Base-by-base conservation (phyloP, 2,888 invertebrate species). In the Camptogramma bilineatum region DNA sequence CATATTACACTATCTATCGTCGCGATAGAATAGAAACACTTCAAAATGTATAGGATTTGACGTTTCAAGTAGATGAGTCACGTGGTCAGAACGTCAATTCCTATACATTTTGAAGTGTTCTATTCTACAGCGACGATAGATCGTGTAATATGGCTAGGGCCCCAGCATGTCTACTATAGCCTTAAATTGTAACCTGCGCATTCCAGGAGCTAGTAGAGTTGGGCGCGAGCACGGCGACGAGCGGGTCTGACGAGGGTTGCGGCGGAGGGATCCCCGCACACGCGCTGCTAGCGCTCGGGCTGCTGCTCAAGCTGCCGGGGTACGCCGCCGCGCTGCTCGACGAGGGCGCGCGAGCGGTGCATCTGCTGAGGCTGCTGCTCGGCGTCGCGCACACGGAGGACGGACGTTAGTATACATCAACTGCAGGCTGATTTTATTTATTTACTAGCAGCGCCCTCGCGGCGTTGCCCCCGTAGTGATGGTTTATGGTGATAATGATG, bases 331-430 rank as follows among this genome's bases (percentile, higher is more conserved):
- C 98, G 48, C 87, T 99, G 69, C 93, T 99, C 24, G 95, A 95
- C 73, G 97, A 97, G 84, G 96, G 97, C 76, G 95, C 97, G 72
- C 95, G 96, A 69, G 98, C 98, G 0, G 96, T 97, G 78, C 97
- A 97, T 82, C 94, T 99, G 68, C 91, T 99, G 70, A 93, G 98
- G 4, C 93, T 99, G 54, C 96, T 98, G 39, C 94, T 99, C 18
- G 99, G 98, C 19, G 98, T 98, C 5, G 96, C 97, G 2, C 97
- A 98, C 77, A 98, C 98, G 80, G 98, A 98, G 52, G 97, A 98
- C 89, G 98, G 98, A 84, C 96, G 96, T 96, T 78, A 91, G 94
- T 89, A 17, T 13, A 13, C 4, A 2, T 9, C 10, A 10, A 8
- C 34, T 9, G n/a, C n/a, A n/a, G n/a, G n/a, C n/a, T n/a, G n/a